Base-by-base conservation (phyloP, 2,113 vertebrate species). In the Dipodomys ordii region DNA sequence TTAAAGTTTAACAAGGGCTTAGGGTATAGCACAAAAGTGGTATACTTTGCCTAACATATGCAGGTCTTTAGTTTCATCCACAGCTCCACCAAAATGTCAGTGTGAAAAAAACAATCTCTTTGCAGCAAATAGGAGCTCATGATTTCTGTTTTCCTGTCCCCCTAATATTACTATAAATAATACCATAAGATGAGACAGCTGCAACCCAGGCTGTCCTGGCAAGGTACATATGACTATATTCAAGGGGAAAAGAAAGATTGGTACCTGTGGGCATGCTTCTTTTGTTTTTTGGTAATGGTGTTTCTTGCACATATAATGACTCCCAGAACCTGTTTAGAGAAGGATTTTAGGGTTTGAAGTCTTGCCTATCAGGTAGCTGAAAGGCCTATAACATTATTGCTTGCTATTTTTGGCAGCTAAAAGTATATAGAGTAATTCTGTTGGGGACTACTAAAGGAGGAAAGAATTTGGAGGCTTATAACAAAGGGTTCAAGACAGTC, bases 351-450 rank as follows among this genome's bases (percentile, higher is more conserved):
- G 11, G 27, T 96, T 82, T 92, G 4, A 30, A 60, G 19, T 28
- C 10, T 72, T 68, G 27, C 30, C 46, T 87, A 22, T 85, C n/a
- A 67, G 64, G 39, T 72, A 22, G n/a, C 73, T 81, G 62, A 94
- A 79, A 91, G 57, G 27, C 13, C 49, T 94, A 1, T 88, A n/a
- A 88, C 90, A 84, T 73, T 86, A 65, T 16, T 81, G 19, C 49
- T 95, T 67, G 44, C 57, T 93, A 3, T 73, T 90, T 90, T 57
- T 96, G 74, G 30, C 88, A 95, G 3, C 39, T 91, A 80, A 76
- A 93, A 65, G 67, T 57, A 16, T 57, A 46, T 62, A 83, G 49
- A 65, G 20, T 83, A 60, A 49, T 93, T 85, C 11, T 93, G 57
- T 76, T 83, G 28, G n/a, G 81, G 16, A 3, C 46, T 92, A 2